phyloP scores from a whole-genome alignment of 2,797 vertebrate species.

The Emys orbicularis region DNA sequence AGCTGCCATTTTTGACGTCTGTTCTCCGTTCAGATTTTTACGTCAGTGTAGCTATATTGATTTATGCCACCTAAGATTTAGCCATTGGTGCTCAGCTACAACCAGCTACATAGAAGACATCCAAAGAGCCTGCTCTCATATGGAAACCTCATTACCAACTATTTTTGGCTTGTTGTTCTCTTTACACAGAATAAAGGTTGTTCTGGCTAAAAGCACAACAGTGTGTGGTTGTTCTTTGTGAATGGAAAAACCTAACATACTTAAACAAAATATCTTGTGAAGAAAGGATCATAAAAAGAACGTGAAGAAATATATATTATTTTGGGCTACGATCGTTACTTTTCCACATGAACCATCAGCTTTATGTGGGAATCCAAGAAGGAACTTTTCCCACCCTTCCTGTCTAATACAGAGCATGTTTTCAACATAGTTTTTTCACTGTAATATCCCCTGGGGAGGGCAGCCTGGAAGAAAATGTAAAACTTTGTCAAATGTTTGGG shows the following conservation, averaged over 20 bases:
- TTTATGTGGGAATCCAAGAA: neutral
- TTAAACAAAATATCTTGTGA: neutral
- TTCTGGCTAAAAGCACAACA: neutral
- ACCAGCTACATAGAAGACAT: neutral
- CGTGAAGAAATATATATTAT: neutral
- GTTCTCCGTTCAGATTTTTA: neutral
- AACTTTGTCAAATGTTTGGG: neutral
- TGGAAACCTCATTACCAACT: neutral
- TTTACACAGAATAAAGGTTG: neutral
- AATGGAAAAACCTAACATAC: neutral
- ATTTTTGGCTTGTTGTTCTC: neutral
- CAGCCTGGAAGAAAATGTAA: neutral
- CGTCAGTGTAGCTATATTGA: neutral
- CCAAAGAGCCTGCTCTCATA: neutral
- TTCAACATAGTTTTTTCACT: neutral
- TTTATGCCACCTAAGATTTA: neutral
- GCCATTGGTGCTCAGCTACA: neutral
- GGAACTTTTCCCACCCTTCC: neutral
- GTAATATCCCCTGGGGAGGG: neutral
- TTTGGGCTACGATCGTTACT: neutral
- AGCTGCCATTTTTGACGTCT: neutral
- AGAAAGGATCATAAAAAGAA: conserved; percentile 2
- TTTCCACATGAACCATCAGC: accelerated
- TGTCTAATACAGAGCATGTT: neutral
- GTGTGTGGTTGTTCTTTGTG: neutral